phyloP scores from a whole-genome alignment of 2,888 invertebrate species.

The Nipponacmea schrenckii region DNA sequence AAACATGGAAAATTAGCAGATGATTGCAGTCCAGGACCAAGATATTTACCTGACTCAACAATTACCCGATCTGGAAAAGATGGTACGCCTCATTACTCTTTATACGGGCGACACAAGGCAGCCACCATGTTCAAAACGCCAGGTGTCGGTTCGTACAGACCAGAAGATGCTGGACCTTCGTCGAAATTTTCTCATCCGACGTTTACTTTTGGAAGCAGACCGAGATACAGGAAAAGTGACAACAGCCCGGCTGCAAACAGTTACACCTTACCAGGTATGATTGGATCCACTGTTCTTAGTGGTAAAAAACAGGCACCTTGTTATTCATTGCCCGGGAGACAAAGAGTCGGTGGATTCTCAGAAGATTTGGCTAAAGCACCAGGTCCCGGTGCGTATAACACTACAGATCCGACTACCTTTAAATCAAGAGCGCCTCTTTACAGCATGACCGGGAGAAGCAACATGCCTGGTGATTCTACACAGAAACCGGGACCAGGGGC shows the following conservation, averaged over 20 bases:
- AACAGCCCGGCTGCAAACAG: conserved; percentile 65
- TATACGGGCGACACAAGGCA: conserved; percentile 54
- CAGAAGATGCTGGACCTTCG: conserved; percentile 55
- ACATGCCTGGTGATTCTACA: conserved; percentile 81
- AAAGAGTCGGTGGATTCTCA: conserved; percentile 71
- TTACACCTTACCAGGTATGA: conserved; percentile 62
- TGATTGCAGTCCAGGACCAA: conserved; percentile 63
- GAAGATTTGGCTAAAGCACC: conserved; percentile 64
- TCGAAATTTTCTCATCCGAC: conserved; percentile 51
- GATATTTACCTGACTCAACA: conserved; percentile 53
- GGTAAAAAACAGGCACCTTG: conserved; percentile 75
- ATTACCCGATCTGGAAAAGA: conserved; percentile 56
- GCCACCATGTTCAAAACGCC: conserved; percentile 53
- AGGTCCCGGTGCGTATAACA: conserved; percentile 84
- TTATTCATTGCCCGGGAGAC: conserved; percentile 87
- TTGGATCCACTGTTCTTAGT: conserved; percentile 63
- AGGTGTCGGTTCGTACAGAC: conserved; percentile 65
- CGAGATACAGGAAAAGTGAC: conserved; percentile 56
- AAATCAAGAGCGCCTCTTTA: conserved; percentile 80
- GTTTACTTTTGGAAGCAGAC: conserved; percentile 63
- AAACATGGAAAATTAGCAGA: conserved; percentile 58
- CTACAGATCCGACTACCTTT: conserved; percentile 74
- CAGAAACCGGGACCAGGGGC: conserved; percentile 91
- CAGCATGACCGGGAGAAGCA: conserved; percentile 85
- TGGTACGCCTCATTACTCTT: conserved; percentile 64